Evolutionary conservation across 2,113 vertebrate genomes (phyloP), one percentile per base, ranked within the genome.

Genomic region (Hystrix cristata): DNA sequence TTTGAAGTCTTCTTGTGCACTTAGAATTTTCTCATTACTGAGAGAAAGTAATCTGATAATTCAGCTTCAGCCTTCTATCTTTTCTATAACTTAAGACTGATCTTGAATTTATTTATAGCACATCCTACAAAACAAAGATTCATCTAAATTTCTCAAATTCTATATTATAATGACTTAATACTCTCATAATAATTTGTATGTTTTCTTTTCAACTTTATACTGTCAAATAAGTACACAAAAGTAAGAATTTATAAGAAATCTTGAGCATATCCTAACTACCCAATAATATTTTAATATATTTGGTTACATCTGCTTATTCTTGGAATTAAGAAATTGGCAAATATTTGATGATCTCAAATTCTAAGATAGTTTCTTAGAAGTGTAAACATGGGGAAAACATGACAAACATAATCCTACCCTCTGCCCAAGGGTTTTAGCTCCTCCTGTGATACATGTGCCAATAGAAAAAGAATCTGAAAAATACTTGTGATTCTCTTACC

Each of bases 1-100:
- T 91, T 60, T 85, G 34, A 81, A 78, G 55, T 1, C 6, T n/a
- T 64, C 9, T 25, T 34, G 69, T 27, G 4, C 27, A 72, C 11
- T 46, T 57, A 46, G 31, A 69, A 80, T 90, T 92, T 95, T 94
- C 46, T 92, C 51, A 71, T 84, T 87, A 46, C 3, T 19, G 27
- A 94, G 2, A 51, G 34, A 76, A 84, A 38, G 5, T 48, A 79
- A 80, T 59, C 82, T 84, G 72, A 76, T 9, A 51, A 34, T 69
- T 83, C 23, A 67, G 2, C 51, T 15, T 87, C 55, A 78, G 18
- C 9, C 0, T 69, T 7, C 23, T 83, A 69, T 62, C 0, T 25
- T 78, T 5, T 92, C 9, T 7, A 46, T 57, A 83, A 84, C 59
- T 86, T 90, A 90, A 89, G 23, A 59, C 0, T 1, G 88, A 71